Evolutionary conservation across 2,797 vertebrate genomes (phyloP), one percentile per base, ranked within the genome.

Genomic region (Loris lydekkerianus): DNA sequence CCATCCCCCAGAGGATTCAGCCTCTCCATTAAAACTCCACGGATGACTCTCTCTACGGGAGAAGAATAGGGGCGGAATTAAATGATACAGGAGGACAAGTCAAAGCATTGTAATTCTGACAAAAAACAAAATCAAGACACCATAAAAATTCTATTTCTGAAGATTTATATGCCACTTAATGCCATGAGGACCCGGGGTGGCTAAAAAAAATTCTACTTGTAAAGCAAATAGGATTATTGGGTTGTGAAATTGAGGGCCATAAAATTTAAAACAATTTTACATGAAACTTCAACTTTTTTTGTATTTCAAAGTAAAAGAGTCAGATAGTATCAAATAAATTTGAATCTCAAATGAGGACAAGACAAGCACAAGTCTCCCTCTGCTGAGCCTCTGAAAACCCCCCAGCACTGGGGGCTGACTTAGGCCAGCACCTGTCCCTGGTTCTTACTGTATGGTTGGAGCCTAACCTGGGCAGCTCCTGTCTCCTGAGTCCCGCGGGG

Each of bases 181-280:
- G 87, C 58, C 73, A 85, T 13, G n/a, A 95, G 73, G 69, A 95
- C 76, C 61, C 69, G 43, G 78, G 81, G 61, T 82, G 46, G 72
- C 86, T 96, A 94, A 96, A 92, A 92, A 72, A 78, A 78, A 69
- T 29, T 84, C 75, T 84, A 89, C 83, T 97, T 91, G 65, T 69
- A 96, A 94, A 91, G 76, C 72, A 97, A 97, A 95, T 90, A 93
- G 95, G 93, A 93, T 93, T 96, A 96, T 70, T 97, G 93, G 89
- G 65, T 96, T 97, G 96, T 96, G 80, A 97, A 96, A 95, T 43
- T 75, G 86, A 94, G 58, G 91, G 20, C 21, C 40, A 93, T 93
- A 96, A 94, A 87, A 89, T 92, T 94, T 96, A 91, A 94, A 89
- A 94, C 76, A 85, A 87, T 91, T 97, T 94, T 85, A 84, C 85